Conservation (phyloP, 2,113 vertebrate genomes). For the Arenaria interpres region DNA sequence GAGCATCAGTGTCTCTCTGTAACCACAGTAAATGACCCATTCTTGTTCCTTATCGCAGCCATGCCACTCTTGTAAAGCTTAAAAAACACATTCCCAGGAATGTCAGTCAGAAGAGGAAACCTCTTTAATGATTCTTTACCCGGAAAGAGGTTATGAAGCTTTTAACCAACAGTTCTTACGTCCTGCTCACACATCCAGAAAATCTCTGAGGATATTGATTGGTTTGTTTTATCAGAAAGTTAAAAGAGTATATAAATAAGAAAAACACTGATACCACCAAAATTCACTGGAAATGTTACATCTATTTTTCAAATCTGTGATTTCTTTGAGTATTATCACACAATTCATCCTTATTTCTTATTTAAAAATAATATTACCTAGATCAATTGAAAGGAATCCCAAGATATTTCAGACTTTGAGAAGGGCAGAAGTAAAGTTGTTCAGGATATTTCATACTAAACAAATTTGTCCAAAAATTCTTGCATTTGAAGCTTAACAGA, state of each 20-base stretch:
- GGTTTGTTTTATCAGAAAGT: not conserved
- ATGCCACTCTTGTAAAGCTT: not conserved
- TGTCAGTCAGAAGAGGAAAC: constrained; percentile 62
- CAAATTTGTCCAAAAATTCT: not conserved
- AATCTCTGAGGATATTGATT: not conserved
- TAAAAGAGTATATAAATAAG: not conserved
- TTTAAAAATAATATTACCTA: not conserved
- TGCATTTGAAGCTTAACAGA: not conserved
- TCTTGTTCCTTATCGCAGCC: constrained; percentile 52
- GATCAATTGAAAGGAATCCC: not conserved
- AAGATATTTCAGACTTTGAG: not conserved
- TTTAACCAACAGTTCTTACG: constrained; percentile 48
- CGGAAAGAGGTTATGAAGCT: constrained; percentile 58
- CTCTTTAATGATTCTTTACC: constrained; percentile 63
- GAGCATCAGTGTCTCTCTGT: constrained; percentile 10
- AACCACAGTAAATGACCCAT: not conserved
- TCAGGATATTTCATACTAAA: not conserved
- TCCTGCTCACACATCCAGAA: not conserved
- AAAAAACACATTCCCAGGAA: not conserved
- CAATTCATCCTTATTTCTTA: not conserved
- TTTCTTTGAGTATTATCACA: not conserved
- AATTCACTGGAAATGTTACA: not conserved
- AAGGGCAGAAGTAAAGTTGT: not conserved
- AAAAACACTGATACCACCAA: not conserved
- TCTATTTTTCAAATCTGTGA: not conserved